Conservation (phyloP, 2,113 vertebrate genomes). For the Dasyurus viverrinus region DNA sequence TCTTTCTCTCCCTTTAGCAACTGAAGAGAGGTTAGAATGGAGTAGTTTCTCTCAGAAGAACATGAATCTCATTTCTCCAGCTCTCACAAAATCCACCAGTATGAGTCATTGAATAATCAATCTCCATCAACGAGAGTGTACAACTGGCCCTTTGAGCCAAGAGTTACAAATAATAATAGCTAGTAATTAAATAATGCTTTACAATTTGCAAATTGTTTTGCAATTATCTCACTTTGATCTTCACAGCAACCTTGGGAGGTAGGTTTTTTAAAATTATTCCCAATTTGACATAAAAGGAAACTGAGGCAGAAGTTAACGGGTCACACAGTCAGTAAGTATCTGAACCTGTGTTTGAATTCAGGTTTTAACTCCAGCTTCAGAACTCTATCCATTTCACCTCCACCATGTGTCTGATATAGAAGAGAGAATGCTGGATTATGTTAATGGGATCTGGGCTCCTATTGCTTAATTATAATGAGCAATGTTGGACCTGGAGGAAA, state of each 20-base stretch:
- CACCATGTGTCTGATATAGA: background rate
- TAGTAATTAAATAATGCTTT: background rate
- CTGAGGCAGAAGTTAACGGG: background rate
- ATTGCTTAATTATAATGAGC: background rate
- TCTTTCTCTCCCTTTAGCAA: too few relatives aligned
- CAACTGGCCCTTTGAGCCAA: too few relatives aligned
- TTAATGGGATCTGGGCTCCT: background rate
- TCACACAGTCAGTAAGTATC: background rate
- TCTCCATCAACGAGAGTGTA: too few relatives aligned
- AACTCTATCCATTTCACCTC: background rate
- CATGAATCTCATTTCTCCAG: too few relatives aligned
- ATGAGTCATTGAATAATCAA: too few relatives aligned
- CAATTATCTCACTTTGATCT: background rate
- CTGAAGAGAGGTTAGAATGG: too few relatives aligned
- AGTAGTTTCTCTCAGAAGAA: too few relatives aligned
- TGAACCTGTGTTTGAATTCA: background rate
- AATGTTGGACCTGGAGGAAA: background rate
- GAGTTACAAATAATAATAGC: background rate
- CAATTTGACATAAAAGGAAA: background rate
- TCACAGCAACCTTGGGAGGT: background rate
- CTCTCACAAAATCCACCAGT: too few relatives aligned
- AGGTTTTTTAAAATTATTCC: background rate
- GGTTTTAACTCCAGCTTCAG: background rate
- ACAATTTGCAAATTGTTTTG: background rate
- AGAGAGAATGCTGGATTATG: background rate